These are phyloP conservation scores for Odiellus spinosus DNA, from an alignment of 2,888 invertebrate genomes.

Conservation along the genomic window DNA sequence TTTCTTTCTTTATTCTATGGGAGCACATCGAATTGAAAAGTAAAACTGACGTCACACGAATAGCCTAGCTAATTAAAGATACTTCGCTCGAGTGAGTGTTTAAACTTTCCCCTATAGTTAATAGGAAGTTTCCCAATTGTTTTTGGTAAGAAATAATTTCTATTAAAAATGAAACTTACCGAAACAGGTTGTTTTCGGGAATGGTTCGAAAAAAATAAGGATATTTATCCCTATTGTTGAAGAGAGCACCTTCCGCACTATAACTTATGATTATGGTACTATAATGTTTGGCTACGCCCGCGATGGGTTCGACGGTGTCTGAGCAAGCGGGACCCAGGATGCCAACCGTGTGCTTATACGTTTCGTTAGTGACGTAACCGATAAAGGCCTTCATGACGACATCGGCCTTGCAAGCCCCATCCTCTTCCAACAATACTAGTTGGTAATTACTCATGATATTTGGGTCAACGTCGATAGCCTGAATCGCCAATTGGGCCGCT, in stretches of 20 bases:
- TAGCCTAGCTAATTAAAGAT: not conserved
- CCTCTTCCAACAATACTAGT: constrained; percentile 39
- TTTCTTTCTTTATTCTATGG: no score
- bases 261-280: constrained; percentile 57
- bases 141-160: not conserved
- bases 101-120: not conserved
- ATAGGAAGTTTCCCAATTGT: not conserved
- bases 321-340: constrained; percentile 62
- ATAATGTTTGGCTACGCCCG: constrained; percentile 55
- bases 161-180: constrained; percentile 27
- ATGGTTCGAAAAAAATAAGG: constrained; percentile 66
- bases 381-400: constrained; percentile 58
- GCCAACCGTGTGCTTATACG: constrained; percentile 45
- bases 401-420: constrained; percentile 54
- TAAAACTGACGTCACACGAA: not conserved
- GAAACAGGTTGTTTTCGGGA: constrained; percentile 55
- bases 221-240: constrained; percentile 49
- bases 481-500: constrained; percentile 47
- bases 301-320: constrained; percentile 61
- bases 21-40: no score
- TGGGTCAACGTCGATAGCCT: constrained; percentile 43
- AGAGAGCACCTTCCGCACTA: constrained; percentile 57
- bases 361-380: constrained; percentile 42
- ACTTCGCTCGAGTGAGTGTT: not conserved
- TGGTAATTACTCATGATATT: constrained; percentile 43